Percentiles rank a stretch among this genome's conserved stretches.
phyloP scores from a whole-genome alignment of 2,888 invertebrate genomes.

The Chironomus riparius region DNA sequence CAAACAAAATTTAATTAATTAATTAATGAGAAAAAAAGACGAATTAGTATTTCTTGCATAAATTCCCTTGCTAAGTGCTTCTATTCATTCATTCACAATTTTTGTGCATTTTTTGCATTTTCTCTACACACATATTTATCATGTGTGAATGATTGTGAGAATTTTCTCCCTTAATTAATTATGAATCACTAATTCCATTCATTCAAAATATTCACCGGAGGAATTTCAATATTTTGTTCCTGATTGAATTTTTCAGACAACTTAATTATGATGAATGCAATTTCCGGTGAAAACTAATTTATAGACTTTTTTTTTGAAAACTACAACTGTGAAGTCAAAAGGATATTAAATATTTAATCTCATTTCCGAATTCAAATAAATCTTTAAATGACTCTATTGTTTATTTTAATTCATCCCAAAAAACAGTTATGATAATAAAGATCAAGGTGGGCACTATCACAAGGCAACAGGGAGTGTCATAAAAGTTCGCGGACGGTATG shows the following conservation, averaged over 20 bases:
- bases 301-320: background rate
- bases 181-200: background rate
- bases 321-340: background rate
- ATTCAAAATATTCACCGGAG: background rate
- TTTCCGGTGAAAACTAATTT: background rate
- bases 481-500: constrained; percentile 62
- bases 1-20: background rate
- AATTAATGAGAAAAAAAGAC: constrained; percentile 5
- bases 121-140: background rate
- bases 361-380: background rate
- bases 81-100: background rate
- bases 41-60: background rate
- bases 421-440: constrained; percentile 51
- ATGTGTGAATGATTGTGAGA: background rate
- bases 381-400: background rate
- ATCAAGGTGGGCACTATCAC: constrained; percentile 63
- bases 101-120: background rate
- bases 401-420: background rate
- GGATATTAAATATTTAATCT: background rate
- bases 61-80: constrained; percentile 3
- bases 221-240: too few relatives aligned
- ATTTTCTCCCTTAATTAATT: background rate
- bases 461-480: constrained; percentile 53
- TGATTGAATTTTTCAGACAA: too few relatives aligned
- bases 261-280: background rate